phyloP scores from a whole-genome alignment of 2,797 vertebrate genomes.

The Acanthopagrus latus region DNA sequence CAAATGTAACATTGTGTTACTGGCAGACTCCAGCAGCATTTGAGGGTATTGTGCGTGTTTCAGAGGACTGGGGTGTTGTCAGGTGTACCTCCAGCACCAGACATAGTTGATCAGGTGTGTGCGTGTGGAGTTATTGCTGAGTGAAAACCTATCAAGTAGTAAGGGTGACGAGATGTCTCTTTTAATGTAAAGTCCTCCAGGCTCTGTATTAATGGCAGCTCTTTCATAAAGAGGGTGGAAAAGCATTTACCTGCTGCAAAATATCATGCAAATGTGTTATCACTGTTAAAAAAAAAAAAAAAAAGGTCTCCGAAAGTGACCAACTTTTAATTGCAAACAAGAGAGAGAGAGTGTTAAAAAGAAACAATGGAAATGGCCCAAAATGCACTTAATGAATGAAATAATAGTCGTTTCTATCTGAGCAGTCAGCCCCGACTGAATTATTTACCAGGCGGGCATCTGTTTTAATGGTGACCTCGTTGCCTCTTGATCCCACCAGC shows the following conservation, averaged over 20 bases:
- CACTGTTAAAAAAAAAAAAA: background rate
- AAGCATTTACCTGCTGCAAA: background rate
- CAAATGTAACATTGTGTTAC: background rate
- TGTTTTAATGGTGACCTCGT: slow-evolving; percentile 23
- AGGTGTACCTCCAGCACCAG: background rate
- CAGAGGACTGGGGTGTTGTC: background rate
- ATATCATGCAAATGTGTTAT: slow-evolving; percentile 7
- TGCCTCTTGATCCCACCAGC: background rate
- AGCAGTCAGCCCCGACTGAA: slow-evolving; percentile 13
- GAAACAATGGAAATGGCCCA: slow-evolving; percentile 7
- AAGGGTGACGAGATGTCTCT: background rate
- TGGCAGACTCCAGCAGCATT: background rate
- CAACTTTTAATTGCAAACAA: background rate
- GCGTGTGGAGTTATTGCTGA: background rate
- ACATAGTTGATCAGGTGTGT: background rate
- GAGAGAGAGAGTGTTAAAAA: background rate
- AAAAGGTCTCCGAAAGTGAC: background rate
- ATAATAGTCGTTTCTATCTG: background rate
- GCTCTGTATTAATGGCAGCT: background rate
- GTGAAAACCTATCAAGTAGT: background rate
- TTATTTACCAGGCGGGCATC: background rate
- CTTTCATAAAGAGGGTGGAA: background rate
- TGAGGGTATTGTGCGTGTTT: background rate
- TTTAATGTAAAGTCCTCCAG: background rate
- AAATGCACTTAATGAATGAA: slow-evolving; percentile 3